Evolutionary conservation across 2,113 vertebrate species (phyloP).

Genomic region (Cyanoramphus novaezelandiae): DNA sequence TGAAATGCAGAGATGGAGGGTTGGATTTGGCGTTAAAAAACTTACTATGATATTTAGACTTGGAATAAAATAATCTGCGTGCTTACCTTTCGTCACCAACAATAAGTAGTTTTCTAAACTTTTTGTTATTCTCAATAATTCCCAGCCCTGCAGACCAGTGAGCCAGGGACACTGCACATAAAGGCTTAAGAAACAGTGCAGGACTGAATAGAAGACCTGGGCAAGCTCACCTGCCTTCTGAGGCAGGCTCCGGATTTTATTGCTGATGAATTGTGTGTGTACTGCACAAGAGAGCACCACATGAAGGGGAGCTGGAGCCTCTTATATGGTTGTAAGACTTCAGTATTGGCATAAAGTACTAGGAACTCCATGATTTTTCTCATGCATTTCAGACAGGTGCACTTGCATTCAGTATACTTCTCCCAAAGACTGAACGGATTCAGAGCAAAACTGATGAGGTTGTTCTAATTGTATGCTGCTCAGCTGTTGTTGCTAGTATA

Average conservation of each 20-base stretch:
- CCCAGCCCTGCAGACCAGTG: background rate
- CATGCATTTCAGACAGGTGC: background rate
- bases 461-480: background rate
- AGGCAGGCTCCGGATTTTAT: background rate
- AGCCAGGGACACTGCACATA: background rate
- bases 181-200: background rate
- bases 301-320: conserved; percentile 15
- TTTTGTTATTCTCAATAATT: background rate
- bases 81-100: background rate
- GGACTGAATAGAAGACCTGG: background rate
- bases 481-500: background rate
- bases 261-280: background rate
- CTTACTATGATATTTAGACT: background rate
- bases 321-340: background rate
- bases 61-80: background rate
- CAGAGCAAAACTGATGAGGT: background rate
- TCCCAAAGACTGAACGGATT: background rate
- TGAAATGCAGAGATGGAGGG: background rate
- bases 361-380: background rate
- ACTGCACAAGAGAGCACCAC: background rate
- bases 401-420: fast-evolving
- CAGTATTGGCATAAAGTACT: background rate
- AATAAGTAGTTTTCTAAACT: background rate
- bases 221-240: background rate
- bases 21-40: background rate